phyloP scores from a whole-genome alignment of 1,140 invertebrate genomes.

The Macrobrachium nipponense region DNA sequence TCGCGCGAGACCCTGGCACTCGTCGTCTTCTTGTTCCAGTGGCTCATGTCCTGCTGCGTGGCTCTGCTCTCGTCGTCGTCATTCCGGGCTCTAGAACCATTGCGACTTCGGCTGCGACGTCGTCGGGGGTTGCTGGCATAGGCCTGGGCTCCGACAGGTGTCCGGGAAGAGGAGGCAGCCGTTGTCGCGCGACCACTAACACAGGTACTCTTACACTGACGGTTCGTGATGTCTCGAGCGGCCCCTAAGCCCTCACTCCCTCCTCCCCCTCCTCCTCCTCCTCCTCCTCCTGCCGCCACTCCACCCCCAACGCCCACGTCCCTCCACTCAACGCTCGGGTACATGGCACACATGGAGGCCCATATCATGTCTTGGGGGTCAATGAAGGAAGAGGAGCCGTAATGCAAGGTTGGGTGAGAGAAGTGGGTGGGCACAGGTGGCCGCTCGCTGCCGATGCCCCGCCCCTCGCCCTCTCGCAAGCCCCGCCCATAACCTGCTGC shows the following conservation, averaged over 20 bases:
- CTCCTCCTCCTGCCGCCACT: slow-evolving; percentile 20
- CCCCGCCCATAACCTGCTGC: slow-evolving; percentile 17
- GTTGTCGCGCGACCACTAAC: slow-evolving; percentile 28
- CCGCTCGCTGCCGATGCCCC: background rate
- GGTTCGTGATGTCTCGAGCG: background rate
- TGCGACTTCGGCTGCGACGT: background rate
- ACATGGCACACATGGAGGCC: slow-evolving; percentile 27
- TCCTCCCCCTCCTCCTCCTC: background rate
- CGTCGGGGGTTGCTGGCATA: background rate
- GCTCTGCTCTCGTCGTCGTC: too few relatives aligned
- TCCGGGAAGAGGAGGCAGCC: background rate
- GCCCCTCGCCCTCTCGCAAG: slow-evolving; percentile 8
- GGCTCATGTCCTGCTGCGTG: too few relatives aligned
- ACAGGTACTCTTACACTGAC: slow-evolving; percentile 41
- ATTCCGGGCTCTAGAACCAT: background rate
- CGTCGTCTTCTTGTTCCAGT: too few relatives aligned
- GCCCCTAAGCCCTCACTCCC: background rate
- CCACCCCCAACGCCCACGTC: slow-evolving; percentile 42
- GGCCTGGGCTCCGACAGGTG: background rate
- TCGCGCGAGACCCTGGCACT: too few relatives aligned
- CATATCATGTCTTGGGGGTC: slow-evolving; percentile 30
- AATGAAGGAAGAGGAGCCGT: slow-evolving; percentile 11
- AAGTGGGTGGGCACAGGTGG: background rate
- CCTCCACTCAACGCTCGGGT: slow-evolving; percentile 35
- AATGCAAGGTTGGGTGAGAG: background rate